phyloP scores from a whole-genome alignment of 2,888 invertebrate genomes.

The Drosophila quinaria region DNA sequence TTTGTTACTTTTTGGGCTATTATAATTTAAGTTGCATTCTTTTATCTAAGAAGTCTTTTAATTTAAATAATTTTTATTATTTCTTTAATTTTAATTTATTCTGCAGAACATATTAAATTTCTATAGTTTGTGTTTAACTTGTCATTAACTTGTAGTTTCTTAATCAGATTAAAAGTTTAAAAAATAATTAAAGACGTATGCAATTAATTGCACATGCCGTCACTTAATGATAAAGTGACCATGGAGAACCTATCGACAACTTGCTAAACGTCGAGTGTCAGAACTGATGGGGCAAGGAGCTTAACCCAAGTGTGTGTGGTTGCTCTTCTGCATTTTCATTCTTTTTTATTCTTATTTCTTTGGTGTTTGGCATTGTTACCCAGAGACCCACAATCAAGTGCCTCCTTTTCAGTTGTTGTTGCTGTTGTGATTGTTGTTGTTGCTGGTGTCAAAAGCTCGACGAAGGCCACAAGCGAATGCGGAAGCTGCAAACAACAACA shows the following conservation, averaged over 20 bases:
- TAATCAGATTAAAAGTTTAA: too few relatives aligned
- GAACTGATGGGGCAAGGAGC: not conserved
- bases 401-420: constrained; percentile 8
- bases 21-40: too few relatives aligned
- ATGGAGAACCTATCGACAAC: not conserved
- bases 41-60: too few relatives aligned
- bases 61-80: too few relatives aligned
- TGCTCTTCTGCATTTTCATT: constrained; percentile 1
- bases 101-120: too few relatives aligned
- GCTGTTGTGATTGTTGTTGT: constrained; percentile 8
- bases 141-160: too few relatives aligned
- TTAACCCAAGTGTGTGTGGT: constrained; percentile 4
- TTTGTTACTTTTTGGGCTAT: not conserved
- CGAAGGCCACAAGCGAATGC: constrained; percentile 57
- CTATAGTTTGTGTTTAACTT: too few relatives aligned
- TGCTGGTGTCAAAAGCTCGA: constrained; percentile 50
- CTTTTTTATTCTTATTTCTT: not conserved
- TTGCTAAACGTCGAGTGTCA: not conserved
- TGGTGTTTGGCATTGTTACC: constrained; percentile 54
- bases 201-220: not conserved
- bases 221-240: not conserved
- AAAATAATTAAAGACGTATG: too few relatives aligned
- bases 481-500: constrained; percentile 49
- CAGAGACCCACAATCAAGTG: constrained; percentile 52
- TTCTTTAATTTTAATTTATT: too few relatives aligned